phyloP scores from a whole-genome alignment of 1,140 invertebrate genomes.

The Anastrepha ludens region DNA sequence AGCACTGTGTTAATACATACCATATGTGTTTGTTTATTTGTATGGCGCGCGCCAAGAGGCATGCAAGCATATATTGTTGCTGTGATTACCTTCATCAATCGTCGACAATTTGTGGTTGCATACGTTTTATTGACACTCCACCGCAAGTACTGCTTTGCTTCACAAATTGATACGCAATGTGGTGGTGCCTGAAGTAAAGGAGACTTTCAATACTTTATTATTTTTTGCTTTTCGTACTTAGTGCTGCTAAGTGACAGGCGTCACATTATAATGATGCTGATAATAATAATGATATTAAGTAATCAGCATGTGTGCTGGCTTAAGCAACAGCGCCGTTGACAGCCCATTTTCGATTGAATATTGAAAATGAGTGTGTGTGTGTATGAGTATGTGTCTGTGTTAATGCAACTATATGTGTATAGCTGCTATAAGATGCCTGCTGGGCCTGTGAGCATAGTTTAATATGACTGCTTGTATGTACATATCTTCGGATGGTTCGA shows the following conservation, averaged over 20 bases:
- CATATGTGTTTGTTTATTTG: not conserved
- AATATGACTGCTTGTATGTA: no score
- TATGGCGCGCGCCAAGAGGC: not conserved
- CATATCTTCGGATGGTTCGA: no score
- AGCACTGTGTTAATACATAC: not conserved
- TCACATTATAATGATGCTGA: conserved; percentile 17
- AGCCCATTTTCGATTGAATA: not conserved
- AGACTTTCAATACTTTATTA: no score
- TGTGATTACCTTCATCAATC: conserved; percentile 42
- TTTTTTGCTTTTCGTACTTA: not conserved
- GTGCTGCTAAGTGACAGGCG: not conserved
- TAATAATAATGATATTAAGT: conserved; percentile 28
- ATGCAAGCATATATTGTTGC: not conserved
- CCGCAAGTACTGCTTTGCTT: not conserved
- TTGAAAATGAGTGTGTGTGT: no score
- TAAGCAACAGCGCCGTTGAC: conserved; percentile 21
- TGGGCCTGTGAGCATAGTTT: no score
- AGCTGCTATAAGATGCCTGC: no score
- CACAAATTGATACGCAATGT: no score
- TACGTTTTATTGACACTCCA: conserved; percentile 35
- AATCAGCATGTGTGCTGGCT: conserved; percentile 32
- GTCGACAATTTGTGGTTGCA: conserved; percentile 38
- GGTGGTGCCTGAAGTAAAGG: no score
- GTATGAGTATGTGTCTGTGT: no score
- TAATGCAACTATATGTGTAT: no score